Conservation (phyloP, 2,888 invertebrate species). For the Sphaerophoria rueppellii region DNA sequence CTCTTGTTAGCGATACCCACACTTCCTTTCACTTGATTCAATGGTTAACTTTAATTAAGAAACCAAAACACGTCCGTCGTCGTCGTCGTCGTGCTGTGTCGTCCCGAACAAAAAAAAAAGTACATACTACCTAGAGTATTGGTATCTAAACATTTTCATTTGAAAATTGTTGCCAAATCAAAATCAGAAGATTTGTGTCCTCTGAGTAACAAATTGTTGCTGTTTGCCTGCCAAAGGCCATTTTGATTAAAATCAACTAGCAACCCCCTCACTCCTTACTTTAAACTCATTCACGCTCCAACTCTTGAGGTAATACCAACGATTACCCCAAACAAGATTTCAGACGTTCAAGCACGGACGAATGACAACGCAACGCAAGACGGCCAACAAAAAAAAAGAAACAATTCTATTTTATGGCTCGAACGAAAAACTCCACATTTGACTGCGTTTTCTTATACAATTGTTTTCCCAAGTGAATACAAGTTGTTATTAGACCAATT, state of each 20-base stretch:
- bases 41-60: background rate
- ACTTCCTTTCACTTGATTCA: constrained; percentile 34
- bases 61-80: constrained; percentile 5
- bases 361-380: background rate
- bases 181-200: constrained; percentile 50
- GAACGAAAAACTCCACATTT: constrained; percentile 34
- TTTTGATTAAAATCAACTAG: constrained; percentile 15
- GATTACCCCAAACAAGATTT: constrained; percentile 38
- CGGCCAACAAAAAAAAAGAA: no score
- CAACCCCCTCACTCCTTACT: background rate
- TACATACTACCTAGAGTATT: background rate
- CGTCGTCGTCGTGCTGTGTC: background rate
- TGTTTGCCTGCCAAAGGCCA: constrained; percentile 30
- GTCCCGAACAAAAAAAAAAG: background rate
- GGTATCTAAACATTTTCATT: constrained; percentile 31
- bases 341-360: background rate
- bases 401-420: constrained; percentile 34
- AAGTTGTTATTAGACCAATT: constrained; percentile 68
- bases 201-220: constrained; percentile 54
- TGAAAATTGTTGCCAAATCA: constrained; percentile 56
- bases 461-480: constrained; percentile 67
- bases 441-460: constrained; percentile 56
- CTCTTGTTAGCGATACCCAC: background rate
- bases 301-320: constrained; percentile 18
- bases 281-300: constrained; percentile 36